Percentiles rank a stretch among this genome's conserved stretches.
These are phyloP conservation scores for Gymnoscopelus microlampas DNA, from an alignment of 2,797 vertebrate species.

Conservation along the genomic window DNA sequence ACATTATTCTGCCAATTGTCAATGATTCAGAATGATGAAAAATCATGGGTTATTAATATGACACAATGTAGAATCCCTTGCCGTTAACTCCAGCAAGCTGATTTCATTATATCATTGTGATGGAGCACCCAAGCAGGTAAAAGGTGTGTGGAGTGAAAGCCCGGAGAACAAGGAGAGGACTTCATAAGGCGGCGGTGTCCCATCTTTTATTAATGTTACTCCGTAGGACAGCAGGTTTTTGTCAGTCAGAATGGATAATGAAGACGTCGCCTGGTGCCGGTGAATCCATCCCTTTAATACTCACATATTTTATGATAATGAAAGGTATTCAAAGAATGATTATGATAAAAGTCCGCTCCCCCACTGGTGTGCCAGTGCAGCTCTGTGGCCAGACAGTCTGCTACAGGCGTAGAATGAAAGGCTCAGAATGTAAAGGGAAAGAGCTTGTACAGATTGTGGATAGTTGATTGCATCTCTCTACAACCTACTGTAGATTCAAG, in stretches of 20 bases:
- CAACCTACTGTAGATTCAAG: slow-evolving; percentile 28
- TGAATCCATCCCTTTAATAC: slow-evolving; percentile 76
- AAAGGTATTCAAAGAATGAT: slow-evolving; percentile 81
- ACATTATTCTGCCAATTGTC: slow-evolving; percentile 26
- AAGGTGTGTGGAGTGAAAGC: slow-evolving; percentile 82
- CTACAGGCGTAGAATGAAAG: slow-evolving; percentile 61
- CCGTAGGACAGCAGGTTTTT: slow-evolving; percentile 72
- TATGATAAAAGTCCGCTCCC: slow-evolving; percentile 76
- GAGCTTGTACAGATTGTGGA: slow-evolving; percentile 59
- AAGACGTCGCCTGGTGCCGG: slow-evolving; percentile 68
- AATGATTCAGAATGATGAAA: slow-evolving; percentile 63
- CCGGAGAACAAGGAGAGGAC: slow-evolving; percentile 88
- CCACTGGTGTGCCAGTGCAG: slow-evolving; percentile 70
- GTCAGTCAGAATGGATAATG: slow-evolving; percentile 80
- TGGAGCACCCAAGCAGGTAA: slow-evolving; percentile 83
- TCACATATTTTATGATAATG: slow-evolving; percentile 82
- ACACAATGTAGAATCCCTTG: slow-evolving; percentile 44
- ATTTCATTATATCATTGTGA: slow-evolving; percentile 59
- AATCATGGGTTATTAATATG: slow-evolving; percentile 60
- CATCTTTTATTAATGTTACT: slow-evolving; percentile 79
- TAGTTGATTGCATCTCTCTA: slow-evolving; percentile 36
- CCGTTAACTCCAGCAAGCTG: slow-evolving; percentile 33
- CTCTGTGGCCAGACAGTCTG: slow-evolving; percentile 63
- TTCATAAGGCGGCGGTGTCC: slow-evolving; percentile 87
- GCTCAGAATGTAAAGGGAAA: slow-evolving; percentile 65